These are phyloP conservation scores for Zalophus californianus DNA, from an alignment of 2,797 vertebrate genomes.

Conservation along the genomic window DNA sequence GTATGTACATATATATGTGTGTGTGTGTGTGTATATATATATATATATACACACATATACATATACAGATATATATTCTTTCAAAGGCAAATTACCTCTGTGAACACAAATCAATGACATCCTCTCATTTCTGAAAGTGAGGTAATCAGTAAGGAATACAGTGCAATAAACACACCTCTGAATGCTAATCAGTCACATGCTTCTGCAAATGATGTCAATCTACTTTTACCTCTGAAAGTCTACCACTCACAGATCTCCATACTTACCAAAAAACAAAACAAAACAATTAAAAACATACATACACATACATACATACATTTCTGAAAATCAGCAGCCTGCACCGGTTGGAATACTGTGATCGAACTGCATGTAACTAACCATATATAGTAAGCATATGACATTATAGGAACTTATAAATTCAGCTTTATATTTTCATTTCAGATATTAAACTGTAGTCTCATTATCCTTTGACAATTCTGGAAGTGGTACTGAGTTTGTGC, in stretches of 20 bases:
- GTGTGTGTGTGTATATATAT: too few relatives aligned
- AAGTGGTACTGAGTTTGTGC: not conserved
- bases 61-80: not conserved
- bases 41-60: too few relatives aligned
- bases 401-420: not conserved
- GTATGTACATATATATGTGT: not conserved
- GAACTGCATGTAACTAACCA: not conserved
- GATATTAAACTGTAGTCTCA: not conserved
- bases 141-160: not conserved
- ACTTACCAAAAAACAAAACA: not conserved
- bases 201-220: not conserved
- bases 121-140: not conserved
- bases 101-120: not conserved
- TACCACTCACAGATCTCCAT: not conserved
- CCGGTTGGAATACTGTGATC: not conserved
- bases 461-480: not conserved
- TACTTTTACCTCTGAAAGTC: not conserved
- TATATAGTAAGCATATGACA: not conserved
- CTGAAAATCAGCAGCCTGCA: not conserved
- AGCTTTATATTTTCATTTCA: not conserved
- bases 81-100: not conserved
- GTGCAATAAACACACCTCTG: not conserved
- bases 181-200: not conserved
- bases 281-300: not conserved
- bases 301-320: not conserved